Conservation (phyloP, 2,797 vertebrate genomes). For the Sylvilagus floridanus region DNA sequence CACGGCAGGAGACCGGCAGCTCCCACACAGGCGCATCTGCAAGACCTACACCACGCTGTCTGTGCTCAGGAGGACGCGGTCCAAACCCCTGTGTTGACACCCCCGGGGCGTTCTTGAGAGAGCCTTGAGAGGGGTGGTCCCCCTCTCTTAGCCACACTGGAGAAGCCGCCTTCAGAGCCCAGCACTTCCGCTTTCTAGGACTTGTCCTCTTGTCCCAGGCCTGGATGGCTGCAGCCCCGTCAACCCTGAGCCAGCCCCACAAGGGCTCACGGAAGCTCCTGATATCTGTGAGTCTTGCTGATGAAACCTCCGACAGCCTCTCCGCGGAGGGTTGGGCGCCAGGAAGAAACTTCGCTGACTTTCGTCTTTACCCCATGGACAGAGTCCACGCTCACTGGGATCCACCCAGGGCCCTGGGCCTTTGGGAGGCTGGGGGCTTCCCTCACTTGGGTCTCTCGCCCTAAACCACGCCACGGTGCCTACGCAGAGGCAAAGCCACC, state of each 20-base stretch:
- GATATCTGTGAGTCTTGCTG: neutral
- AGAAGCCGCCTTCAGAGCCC: slow-evolving; percentile 16
- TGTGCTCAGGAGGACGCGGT: neutral
- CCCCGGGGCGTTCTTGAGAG: neutral
- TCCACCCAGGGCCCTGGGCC: neutral
- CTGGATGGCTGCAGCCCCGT: neutral
- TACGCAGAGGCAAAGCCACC: neutral
- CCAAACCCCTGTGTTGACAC: neutral
- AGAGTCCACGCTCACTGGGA: neutral
- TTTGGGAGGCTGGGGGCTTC: neutral
- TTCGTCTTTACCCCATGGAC: neutral
- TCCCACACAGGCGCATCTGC: neutral
- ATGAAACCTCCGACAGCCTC: slow-evolving; percentile 6
- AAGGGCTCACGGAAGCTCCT: neutral
- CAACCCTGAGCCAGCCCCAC: neutral
- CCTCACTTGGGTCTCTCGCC: neutral
- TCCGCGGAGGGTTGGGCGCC: neutral
- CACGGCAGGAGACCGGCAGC: neutral
- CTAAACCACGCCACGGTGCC: neutral
- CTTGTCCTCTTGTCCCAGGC: slow-evolving; percentile 2
- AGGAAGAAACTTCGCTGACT: neutral
- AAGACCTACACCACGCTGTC: neutral
- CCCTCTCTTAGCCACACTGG: neutral
- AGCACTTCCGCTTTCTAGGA: slow-evolving; percentile 22
- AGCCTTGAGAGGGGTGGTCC: neutral